Evolutionary conservation across 2,888 invertebrate genomes (phyloP).

Genomic region (Sycophila texana): DNA sequence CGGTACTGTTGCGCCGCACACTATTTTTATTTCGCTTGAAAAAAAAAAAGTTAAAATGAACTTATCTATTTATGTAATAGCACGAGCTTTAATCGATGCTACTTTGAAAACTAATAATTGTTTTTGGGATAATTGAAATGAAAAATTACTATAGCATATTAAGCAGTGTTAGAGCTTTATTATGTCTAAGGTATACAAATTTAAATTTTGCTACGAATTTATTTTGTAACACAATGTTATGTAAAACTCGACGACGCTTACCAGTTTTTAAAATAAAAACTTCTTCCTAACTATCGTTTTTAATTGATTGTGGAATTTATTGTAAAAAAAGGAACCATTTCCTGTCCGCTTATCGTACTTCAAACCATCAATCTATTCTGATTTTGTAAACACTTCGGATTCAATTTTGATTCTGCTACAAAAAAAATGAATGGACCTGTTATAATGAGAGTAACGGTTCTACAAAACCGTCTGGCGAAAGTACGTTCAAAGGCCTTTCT

Average conservation of each 20-base stretch:
- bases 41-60: background rate
- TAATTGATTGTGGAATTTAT: constrained; percentile 2
- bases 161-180: constrained; percentile 6
- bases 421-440: background rate
- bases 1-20: background rate
- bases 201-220: constrained; percentile 8
- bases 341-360: background rate
- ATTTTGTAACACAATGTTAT: constrained; percentile 26
- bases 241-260: constrained; percentile 20
- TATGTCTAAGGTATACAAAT: background rate
- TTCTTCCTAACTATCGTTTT: constrained; percentile 25
- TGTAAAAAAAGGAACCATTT: background rate
- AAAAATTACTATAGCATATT: background rate
- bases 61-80: background rate
- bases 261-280: constrained; percentile 33
- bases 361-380: too few relatives aligned
- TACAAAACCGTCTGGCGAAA: background rate
- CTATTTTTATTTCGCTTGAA: background rate
- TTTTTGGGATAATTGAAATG: too few relatives aligned
- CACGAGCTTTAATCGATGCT: background rate
- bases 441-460: background rate
- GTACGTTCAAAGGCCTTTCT: constrained; percentile 1
- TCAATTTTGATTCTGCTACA: too few relatives aligned
- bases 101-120: too few relatives aligned
- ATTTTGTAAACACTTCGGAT: too few relatives aligned